Percentiles rank a stretch among this genome's conserved stretches.
Evolutionary conservation across 2,797 vertebrate species (phyloP).

Genomic region (Momotus momota): DNA sequence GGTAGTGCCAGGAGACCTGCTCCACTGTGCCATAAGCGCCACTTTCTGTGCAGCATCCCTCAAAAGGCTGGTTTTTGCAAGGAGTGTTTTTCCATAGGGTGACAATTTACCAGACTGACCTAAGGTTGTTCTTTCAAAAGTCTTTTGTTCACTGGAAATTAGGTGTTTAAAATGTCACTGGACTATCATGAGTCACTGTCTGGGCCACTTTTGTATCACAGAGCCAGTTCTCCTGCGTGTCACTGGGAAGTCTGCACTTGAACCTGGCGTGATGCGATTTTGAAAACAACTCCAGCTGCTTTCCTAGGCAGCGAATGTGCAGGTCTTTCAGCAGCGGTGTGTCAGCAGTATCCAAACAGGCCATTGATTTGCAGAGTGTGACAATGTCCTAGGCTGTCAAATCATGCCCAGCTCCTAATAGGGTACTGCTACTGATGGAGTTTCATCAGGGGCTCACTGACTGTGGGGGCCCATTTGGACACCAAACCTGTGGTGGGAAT

Average conservation of each 20-base stretch:
- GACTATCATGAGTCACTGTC: not conserved
- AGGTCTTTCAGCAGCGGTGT: not conserved
- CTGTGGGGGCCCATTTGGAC: not conserved
- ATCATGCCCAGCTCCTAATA: not conserved
- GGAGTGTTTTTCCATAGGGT: not conserved
- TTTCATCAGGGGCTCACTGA: not conserved
- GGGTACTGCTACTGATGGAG: not conserved
- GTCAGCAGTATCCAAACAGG: not conserved
- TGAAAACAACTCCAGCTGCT: not conserved
- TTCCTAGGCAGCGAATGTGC: fast-evolving
- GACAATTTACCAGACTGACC: not conserved
- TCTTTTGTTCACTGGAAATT: not conserved
- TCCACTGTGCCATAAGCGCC: not conserved
- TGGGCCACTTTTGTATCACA: not conserved
- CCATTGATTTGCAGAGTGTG: not conserved
- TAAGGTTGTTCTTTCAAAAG: not conserved
- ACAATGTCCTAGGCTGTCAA: not conserved
- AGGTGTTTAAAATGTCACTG: not conserved
- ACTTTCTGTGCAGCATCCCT: not conserved
- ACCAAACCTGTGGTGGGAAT: not conserved
- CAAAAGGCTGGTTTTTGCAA: not conserved
- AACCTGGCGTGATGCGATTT: not conserved
- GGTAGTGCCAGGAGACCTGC: not conserved
- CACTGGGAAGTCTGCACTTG: not conserved
- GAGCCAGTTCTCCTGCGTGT: not conserved